Evolutionary conservation across 2,113 vertebrate genomes (phyloP).

Genomic region (Phrynosoma blainvillii): DNA sequence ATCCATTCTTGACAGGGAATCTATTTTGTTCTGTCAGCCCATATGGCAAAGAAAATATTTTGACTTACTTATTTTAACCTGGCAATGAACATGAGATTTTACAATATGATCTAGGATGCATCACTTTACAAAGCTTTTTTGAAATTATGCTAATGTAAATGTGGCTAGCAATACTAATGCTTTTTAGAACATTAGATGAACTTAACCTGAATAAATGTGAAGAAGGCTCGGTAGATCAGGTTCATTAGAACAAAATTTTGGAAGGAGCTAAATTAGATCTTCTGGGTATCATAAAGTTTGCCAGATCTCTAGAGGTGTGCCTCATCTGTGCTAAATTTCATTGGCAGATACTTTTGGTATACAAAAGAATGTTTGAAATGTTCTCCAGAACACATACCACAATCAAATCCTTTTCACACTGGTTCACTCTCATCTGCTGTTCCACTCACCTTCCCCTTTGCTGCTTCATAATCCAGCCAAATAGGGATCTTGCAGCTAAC

Average conservation of each 20-base stretch:
- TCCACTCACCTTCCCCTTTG: no score
- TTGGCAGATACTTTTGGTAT: background rate
- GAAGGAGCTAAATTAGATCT: background rate
- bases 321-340: background rate
- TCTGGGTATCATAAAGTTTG: background rate
- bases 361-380: background rate
- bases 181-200: background rate
- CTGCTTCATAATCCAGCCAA: background rate
- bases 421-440: background rate
- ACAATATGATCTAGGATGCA: no score
- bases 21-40: background rate
- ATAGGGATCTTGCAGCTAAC: background rate
- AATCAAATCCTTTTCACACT: background rate
- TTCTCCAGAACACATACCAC: background rate
- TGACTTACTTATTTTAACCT: background rate
- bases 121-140: background rate
- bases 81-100: background rate
- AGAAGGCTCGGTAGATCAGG: background rate
- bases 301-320: background rate
- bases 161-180: no score
- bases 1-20: background rate
- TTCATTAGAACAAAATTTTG: background rate
- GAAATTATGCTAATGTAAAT: background rate
- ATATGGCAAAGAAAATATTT: background rate
- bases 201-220: background rate